A percentile compares a stretch with the other conserved stretches of the same genome.
Conservation (phyloP, 1,140 invertebrate genomes). For the Euglossa dilemma region DNA sequence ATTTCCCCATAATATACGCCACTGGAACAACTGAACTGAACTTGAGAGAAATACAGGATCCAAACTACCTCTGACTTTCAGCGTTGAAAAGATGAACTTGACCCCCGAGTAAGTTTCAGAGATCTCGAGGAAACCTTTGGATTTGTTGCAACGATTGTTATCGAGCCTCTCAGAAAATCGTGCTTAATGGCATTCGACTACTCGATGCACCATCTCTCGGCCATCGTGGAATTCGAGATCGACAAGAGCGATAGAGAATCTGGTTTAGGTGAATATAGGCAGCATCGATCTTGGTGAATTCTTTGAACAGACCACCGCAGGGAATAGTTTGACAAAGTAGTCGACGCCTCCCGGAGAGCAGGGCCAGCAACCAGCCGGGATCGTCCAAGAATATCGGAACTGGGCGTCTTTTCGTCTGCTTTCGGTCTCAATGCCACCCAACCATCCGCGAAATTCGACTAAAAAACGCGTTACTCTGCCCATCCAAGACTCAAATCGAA, state of each 20-base stretch:
- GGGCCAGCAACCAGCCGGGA: constrained; percentile 34
- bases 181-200: not conserved
- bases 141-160: not conserved
- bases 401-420: not conserved
- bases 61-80: too few relatives aligned
- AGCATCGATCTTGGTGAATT: constrained; percentile 24
- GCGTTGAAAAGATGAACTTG: too few relatives aligned
- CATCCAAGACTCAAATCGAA: not conserved
- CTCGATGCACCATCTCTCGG: not conserved
- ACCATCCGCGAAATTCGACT: constrained; percentile 48
- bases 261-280: not conserved
- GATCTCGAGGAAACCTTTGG: not conserved
- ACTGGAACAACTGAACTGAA: too few relatives aligned
- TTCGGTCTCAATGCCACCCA: not conserved
- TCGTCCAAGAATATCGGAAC: constrained; percentile 60
- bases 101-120: too few relatives aligned
- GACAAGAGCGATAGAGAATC: not conserved
- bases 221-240: not conserved
- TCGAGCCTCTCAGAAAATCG: not conserved
- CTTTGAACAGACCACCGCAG: constrained; percentile 35
- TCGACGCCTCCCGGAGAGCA: constrained; percentile 47
- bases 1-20: too few relatives aligned
- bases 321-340: constrained; percentile 39
- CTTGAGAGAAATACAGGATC: too few relatives aligned
- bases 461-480: not conserved